Percentiles rank a stretch among this genome's conserved stretches.
Evolutionary conservation across 2,888 invertebrate genomes (phyloP).

Genomic region (Alviniconcha strummeri): DNA sequence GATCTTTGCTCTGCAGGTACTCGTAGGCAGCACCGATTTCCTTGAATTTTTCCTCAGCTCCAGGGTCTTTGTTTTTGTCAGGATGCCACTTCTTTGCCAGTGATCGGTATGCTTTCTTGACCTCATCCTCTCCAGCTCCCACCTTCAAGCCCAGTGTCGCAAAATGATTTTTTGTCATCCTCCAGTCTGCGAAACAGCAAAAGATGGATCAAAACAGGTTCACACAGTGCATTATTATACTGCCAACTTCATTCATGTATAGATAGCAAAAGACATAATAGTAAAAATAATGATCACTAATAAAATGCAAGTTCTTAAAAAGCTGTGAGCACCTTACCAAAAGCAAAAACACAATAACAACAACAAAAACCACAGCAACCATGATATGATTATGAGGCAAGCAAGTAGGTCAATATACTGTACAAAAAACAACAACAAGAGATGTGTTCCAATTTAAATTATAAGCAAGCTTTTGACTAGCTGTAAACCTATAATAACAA

Average conservation of each 20-base stretch:
- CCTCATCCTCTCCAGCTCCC: conserved; percentile 63
- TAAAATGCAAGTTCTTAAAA: not conserved
- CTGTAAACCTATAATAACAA: too few relatives aligned
- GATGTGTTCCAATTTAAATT: too few relatives aligned
- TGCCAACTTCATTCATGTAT: too few relatives aligned
- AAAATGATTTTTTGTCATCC: conserved; percentile 59
- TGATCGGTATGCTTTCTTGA: conserved; percentile 66
- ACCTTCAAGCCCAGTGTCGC: conserved; percentile 58
- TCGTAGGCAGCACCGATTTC: conserved; percentile 68
- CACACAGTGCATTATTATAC: too few relatives aligned
- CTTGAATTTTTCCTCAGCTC: conserved; percentile 70
- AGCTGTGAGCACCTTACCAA: not conserved
- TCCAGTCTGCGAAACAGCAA: conserved; percentile 12
- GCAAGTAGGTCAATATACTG: too few relatives aligned
- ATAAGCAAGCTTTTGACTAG: too few relatives aligned
- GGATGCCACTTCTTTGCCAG: conserved; percentile 69
- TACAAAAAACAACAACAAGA: too few relatives aligned
- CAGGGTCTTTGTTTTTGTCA: conserved; percentile 65
- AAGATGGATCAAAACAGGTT: not conserved
- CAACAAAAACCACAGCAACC: too few relatives aligned
- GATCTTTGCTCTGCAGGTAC: conserved; percentile 58
- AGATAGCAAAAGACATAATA: not conserved
- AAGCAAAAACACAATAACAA: conserved; percentile 26
- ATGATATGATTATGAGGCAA: too few relatives aligned
- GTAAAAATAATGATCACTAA: not conserved